Conservation (phyloP, 2,113 vertebrate species). For the Cheirogaleus medius region DNA sequence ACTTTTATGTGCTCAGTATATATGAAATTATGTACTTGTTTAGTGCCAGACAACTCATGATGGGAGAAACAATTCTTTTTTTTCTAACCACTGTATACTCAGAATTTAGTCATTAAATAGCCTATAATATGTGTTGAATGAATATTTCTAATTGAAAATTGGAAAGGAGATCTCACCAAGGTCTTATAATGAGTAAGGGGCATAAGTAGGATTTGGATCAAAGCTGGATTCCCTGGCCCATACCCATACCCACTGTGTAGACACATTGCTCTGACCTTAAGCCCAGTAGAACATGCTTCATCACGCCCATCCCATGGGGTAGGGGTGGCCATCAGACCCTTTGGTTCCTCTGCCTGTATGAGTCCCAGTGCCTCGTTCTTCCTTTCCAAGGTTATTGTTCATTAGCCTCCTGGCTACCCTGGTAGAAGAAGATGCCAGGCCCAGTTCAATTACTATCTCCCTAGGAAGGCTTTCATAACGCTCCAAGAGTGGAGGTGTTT, state of each 20-base stretch:
- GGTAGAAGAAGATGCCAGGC: background rate
- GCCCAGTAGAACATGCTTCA: too few species aligned
- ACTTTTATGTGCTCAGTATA: background rate
- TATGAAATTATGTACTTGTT: background rate
- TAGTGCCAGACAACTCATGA: background rate
- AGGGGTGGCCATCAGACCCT: background rate
- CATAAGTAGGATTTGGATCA: background rate
- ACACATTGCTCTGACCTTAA: background rate
- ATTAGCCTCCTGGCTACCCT: background rate
- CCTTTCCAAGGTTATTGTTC: background rate
- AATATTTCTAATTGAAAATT: background rate
- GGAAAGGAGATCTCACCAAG: background rate
- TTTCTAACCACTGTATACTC: background rate
- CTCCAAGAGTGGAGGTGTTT: background rate
- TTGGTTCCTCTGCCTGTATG: background rate
- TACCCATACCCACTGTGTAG: background rate
- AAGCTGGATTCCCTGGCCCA: background rate
- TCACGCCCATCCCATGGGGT: too few species aligned
- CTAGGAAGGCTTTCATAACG: background rate
- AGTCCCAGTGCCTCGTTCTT: background rate
- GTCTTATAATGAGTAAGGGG: background rate
- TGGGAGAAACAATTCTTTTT: background rate
- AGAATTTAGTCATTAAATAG: background rate
- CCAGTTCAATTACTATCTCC: background rate
- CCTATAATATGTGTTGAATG: background rate